Evolutionary conservation across 1,140 invertebrate species (phyloP).

Genomic region (Pantala flavescens): DNA sequence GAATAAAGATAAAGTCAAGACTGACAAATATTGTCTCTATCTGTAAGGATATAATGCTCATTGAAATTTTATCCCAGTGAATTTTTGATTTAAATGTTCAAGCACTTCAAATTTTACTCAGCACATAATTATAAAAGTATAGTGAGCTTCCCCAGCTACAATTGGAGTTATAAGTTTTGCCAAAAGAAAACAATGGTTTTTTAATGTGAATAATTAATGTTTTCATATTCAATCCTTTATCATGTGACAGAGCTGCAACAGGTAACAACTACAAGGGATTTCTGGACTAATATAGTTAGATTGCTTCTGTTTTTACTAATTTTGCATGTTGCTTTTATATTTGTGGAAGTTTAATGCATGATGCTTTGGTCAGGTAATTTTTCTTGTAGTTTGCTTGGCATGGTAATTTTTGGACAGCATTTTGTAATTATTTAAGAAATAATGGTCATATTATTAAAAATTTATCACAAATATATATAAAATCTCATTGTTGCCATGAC

Average conservation of each 20-base stretch:
- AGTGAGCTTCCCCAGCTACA: background rate
- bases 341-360: background rate
- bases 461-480: background rate
- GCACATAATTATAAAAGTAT: background rate
- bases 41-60: too few species aligned
- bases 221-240: background rate
- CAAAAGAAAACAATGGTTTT: conserved; percentile 13
- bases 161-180: background rate
- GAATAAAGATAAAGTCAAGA: background rate
- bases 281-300: conserved; percentile 17
- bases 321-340: conserved; percentile 6
- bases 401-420: background rate
- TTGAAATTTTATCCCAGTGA: too few species aligned
- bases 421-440: background rate
- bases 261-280: conserved; percentile 18
- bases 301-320: background rate
- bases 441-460: background rate
- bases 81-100: background rate
- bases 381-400: background rate
- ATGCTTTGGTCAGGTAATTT: background rate
- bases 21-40: too few species aligned
- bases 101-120: background rate
- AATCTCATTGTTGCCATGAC: background rate
- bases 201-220: background rate
- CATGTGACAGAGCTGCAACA: conserved; percentile 1